A percentile compares a stretch with the other conserved stretches of the same genome.
Conservation (phyloP, 2,113 vertebrate genomes). For the Bufo bufo region DNA sequence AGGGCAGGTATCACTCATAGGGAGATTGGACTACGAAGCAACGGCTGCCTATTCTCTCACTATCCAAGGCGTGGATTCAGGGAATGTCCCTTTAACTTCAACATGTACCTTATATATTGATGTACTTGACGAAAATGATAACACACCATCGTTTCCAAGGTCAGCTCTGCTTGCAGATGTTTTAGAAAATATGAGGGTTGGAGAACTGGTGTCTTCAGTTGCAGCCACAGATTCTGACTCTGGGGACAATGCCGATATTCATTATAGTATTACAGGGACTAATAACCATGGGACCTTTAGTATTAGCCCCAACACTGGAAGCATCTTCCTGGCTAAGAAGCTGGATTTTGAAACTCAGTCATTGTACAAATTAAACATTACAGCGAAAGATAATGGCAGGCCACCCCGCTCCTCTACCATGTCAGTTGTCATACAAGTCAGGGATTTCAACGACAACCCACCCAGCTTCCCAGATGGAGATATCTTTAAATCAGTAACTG, state of each 20-base stretch:
- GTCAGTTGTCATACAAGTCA: conserved; percentile 88
- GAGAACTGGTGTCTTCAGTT: conserved; percentile 91
- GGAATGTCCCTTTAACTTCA: conserved; percentile 78
- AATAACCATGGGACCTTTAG: conserved; percentile 96
- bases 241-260: conserved; percentile 91
- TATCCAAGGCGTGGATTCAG: conserved; percentile 89
- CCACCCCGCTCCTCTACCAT: conserved; percentile 88
- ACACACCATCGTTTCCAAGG: conserved; percentile 90
- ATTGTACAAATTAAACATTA: conserved; percentile 92
- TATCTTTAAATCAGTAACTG: conserved; percentile 92
- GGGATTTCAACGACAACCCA: conserved; percentile 96
- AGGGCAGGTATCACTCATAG: conserved; percentile 91
- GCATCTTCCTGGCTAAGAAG: conserved; percentile 91
- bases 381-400: conserved; percentile 88
- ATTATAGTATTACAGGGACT: conserved; percentile 88
- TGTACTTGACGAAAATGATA: conserved; percentile 95
- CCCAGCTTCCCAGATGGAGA: conserved; percentile 90
- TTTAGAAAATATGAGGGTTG: conserved; percentile 94
- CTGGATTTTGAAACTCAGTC: conserved; percentile 95
- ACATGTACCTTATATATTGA: conserved; percentile 88
- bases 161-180: conserved; percentile 86
- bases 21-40: conserved; percentile 90
- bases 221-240: conserved; percentile 92
- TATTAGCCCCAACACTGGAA: conserved; percentile 94
- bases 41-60: conserved; percentile 86